A percentile compares a stretch with the other conserved stretches of the same genome.
Conservation (phyloP, 2,113 vertebrate genomes). For the Perognathus longimembris region DNA sequence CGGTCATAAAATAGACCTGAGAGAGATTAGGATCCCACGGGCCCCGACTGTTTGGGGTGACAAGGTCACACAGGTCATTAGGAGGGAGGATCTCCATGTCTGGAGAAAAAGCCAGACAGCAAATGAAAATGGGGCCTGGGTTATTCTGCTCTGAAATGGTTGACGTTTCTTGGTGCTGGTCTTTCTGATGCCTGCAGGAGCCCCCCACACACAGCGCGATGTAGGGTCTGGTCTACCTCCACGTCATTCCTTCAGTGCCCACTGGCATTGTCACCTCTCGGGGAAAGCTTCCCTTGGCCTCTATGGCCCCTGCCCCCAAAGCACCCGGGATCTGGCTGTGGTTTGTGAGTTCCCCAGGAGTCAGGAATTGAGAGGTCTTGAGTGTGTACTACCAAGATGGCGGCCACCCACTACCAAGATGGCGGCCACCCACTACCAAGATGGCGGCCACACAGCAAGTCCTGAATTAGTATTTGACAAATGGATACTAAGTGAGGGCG, state of each 20-base stretch:
- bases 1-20: not conserved
- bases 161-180: not conserved
- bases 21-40: not conserved
- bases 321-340: fast-evolving
- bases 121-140: not conserved
- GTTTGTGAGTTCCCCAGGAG: not conserved
- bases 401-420: no score
- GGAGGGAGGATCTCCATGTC: not conserved
- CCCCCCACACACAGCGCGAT: not conserved
- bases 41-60: not conserved
- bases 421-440: not conserved
- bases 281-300: not conserved
- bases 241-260: not conserved
- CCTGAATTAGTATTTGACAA: not conserved
- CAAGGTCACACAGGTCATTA: not conserved
- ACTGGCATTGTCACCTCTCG: not conserved
- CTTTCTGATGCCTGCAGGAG: not conserved
- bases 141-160: not conserved
- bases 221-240: not conserved
- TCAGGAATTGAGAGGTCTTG: not conserved
- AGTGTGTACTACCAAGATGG: not conserved
- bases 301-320: not conserved
- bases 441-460: not conserved
- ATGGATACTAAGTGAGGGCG: not conserved
- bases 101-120: not conserved